Conservation (phyloP, 35 echinoderm and acorn worm genomes). For the Anneissia japonica region DNA sequence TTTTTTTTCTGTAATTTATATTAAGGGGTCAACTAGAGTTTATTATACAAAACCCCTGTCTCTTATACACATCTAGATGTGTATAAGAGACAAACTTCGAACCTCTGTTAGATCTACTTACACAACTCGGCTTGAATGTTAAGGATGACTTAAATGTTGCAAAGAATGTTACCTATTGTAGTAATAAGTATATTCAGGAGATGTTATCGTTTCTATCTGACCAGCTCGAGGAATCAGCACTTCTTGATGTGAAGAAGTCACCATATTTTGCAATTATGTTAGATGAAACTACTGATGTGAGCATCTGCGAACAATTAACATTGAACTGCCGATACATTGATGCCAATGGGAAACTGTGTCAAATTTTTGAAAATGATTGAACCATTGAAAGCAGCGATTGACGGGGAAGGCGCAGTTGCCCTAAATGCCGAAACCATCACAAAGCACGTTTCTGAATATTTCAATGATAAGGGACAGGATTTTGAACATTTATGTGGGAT, state of each 20-base stretch:
- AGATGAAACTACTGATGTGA: conserved; percentile 35
- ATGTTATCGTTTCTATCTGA: conserved; percentile 34
- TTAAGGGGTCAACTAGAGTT: no score
- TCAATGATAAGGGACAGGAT: conserved; percentile 3
- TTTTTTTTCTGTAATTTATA: no score
- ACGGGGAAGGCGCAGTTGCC: neutral
- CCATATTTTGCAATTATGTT: conserved; percentile 33
- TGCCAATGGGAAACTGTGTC: conserved; percentile 16
- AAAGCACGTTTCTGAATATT: conserved; percentile 21
- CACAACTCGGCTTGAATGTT: neutral
- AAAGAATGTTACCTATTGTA: conserved; percentile 24
- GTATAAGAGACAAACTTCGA: conserved; percentile 25
- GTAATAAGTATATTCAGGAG: conserved; percentile 30
- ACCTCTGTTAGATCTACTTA: conserved; percentile 4
- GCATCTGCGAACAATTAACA: conserved; percentile 23
- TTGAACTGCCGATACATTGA: conserved; percentile 21
- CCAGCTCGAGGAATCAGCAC: conserved; percentile 12
- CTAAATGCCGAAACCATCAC: conserved; percentile 44
- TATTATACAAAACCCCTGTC: no score
- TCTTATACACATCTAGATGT: no score
- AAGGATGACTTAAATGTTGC: neutral
- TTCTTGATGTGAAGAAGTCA: neutral
- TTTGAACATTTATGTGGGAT: conserved; percentile 19
- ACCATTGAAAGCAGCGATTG: conserved; percentile 18
- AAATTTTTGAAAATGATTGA: conserved; percentile 35